Conservation (phyloP, 1,140 invertebrate species). For the Caenorhabditis latens region DNA sequence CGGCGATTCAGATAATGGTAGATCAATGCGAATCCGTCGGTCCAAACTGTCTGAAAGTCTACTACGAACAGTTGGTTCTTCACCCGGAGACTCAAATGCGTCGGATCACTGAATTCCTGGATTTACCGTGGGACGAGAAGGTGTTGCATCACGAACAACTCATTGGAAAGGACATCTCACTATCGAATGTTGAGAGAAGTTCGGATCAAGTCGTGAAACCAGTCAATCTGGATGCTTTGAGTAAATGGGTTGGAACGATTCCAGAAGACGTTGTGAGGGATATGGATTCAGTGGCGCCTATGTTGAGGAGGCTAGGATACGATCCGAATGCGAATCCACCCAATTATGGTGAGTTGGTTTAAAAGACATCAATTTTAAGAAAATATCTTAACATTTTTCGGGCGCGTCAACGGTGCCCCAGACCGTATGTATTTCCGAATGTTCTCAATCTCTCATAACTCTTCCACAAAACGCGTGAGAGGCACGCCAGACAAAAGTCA, state of each 20-base stretch:
- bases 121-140: slow-evolving; percentile 93
- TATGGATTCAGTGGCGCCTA: slow-evolving; percentile 74
- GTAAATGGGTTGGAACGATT: slow-evolving; percentile 94
- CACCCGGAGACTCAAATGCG: slow-evolving; percentile 91
- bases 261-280: slow-evolving; percentile 87
- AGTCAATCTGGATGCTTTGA: slow-evolving; percentile 93
- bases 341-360: slow-evolving; percentile 85
- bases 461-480: too few species aligned
- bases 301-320: slow-evolving; percentile 73
- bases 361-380: too few species aligned
- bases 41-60: slow-evolving; percentile 74
- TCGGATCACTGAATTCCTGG: slow-evolving; percentile 89
- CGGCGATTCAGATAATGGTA: slow-evolving; percentile 85
- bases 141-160: slow-evolving; percentile 96
- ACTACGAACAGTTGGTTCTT: slow-evolving; percentile 96
- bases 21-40: slow-evolving; percentile 84
- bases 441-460: too few species aligned
- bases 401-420: background rate
- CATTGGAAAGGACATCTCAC: slow-evolving; percentile 83
- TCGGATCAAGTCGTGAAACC: slow-evolving; percentile 93
- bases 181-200: slow-evolving; percentile 91
- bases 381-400: too few species aligned
- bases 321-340: slow-evolving; percentile 85
- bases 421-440: too few species aligned
- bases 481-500: too few species aligned